Percentiles rank a stretch among this genome's conserved stretches.
Conservation (phyloP, 2,888 invertebrate genomes). For the Nineta flava region DNA sequence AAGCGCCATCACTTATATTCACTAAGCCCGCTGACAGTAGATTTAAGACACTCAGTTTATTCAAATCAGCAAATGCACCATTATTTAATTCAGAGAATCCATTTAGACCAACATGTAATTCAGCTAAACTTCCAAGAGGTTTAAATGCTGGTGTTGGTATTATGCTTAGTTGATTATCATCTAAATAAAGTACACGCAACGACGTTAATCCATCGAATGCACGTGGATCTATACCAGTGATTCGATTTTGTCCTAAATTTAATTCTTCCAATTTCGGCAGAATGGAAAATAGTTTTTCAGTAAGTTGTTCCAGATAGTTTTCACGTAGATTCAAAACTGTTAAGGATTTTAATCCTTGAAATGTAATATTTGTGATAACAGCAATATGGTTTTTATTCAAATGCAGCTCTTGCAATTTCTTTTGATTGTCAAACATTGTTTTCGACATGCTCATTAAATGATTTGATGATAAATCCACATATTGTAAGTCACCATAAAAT, state of each 20-base stretch:
- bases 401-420: conserved; percentile 66
- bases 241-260: conserved; percentile 73
- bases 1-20: conserved; percentile 60
- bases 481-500: conserved; percentile 74
- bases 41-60: conserved; percentile 58
- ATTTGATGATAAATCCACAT: conserved; percentile 71
- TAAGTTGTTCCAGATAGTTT: conserved; percentile 67
- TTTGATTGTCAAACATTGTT: conserved; percentile 64
- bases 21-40: conserved; percentile 65
- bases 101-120: conserved; percentile 70
- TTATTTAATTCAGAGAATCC: conserved; percentile 60
- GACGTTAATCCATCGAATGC: conserved; percentile 62
- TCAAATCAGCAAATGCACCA: conserved; percentile 63
- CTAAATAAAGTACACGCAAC: conserved; percentile 64
- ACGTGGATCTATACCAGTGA: conserved; percentile 58
- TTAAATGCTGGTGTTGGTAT: conserved; percentile 62
- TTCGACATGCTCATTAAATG: conserved; percentile 67
- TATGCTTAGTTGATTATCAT: conserved; percentile 65
- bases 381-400: conserved; percentile 76
- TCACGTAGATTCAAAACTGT: conserved; percentile 67
- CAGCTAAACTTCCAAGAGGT: conserved; percentile 61
- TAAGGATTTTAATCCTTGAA: conserved; percentile 58
- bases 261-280: conserved; percentile 66
- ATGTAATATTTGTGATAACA: conserved; percentile 61
- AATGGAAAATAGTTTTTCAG: conserved; percentile 55